Conservation (phyloP, 1,140 invertebrate species). For the Lutraria rhynchaena region DNA sequence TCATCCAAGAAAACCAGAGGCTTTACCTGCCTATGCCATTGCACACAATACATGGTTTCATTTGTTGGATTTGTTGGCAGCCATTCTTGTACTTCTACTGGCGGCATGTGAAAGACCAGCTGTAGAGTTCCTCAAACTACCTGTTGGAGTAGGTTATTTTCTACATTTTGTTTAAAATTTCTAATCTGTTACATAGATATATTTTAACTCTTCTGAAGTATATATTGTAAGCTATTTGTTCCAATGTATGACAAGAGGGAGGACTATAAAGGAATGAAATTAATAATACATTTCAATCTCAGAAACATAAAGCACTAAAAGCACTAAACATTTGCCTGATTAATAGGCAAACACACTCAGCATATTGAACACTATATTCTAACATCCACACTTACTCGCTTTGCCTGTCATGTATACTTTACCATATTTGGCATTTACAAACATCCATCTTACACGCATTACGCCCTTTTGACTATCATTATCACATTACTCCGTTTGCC, state of each 20-base stretch:
- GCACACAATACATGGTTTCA: conserved; percentile 96
- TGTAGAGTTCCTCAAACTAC: conserved; percentile 87
- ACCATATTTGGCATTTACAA: too few relatives aligned
- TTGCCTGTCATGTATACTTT: too few relatives aligned
- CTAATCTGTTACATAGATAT: not conserved
- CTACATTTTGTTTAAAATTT: not conserved
- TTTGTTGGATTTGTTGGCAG: conserved; percentile 90
- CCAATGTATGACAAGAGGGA: not conserved
- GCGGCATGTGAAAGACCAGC: conserved; percentile 93
- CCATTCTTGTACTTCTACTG: conserved; percentile 89
- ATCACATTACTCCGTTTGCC: too few relatives aligned
- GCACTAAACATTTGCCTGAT: too few relatives aligned
- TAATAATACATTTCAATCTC: not conserved
- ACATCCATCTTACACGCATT: too few relatives aligned
- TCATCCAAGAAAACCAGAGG: conserved; percentile 91
- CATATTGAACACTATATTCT: too few relatives aligned
- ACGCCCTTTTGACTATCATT: too few relatives aligned
- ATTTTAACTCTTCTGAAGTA: not conserved
- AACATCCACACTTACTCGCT: too few relatives aligned
- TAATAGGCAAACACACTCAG: too few relatives aligned
- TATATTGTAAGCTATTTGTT: not conserved
- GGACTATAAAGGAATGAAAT: not conserved
- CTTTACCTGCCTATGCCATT: conserved; percentile 92
- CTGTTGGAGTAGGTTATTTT: conserved; percentile 77
- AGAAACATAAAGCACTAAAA: too few relatives aligned